phyloP scores from a whole-genome alignment of 2,888 invertebrate species.

The Timema cristinae region DNA sequence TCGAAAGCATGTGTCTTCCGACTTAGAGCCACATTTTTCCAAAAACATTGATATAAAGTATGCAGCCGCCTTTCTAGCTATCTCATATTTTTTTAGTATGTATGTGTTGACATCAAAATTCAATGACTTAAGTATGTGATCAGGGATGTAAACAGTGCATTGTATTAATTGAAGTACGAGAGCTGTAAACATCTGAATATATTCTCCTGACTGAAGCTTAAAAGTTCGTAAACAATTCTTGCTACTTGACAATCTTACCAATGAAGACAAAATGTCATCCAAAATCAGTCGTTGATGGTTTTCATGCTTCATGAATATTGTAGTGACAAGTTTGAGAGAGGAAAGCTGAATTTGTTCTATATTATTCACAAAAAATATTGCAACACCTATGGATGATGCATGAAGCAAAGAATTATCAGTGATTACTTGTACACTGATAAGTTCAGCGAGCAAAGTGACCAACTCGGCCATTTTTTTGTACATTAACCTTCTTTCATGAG shows the following conservation, averaged over 20 bases:
- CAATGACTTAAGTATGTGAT: not conserved
- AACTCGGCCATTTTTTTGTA: too few relatives aligned
- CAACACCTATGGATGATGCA: too few relatives aligned
- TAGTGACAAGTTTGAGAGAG: too few relatives aligned
- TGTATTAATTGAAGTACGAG: not conserved
- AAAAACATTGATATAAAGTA: not conserved
- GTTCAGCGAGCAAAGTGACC: too few relatives aligned
- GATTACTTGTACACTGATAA: too few relatives aligned
- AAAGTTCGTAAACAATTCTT: not conserved
- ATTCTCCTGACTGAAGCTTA: conserved; percentile 1
- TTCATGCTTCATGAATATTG: conserved; percentile 6
- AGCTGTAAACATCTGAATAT: not conserved
- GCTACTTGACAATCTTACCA: not conserved
- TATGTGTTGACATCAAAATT: too few relatives aligned
- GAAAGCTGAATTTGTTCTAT: too few relatives aligned
- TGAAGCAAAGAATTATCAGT: too few relatives aligned
- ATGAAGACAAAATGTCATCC: not conserved
- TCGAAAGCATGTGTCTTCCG: too few relatives aligned
- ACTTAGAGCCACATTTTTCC: not conserved
- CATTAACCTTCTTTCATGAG: too few relatives aligned
- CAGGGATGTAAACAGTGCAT: not conserved
- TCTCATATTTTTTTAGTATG: not conserved
- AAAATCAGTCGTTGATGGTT: not conserved
- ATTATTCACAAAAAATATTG: too few relatives aligned
- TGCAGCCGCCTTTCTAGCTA: not conserved